Percentiles rank a stretch among this genome's conserved stretches.
Conservation (phyloP, 2,888 invertebrate species). For the Muschampia plurimacula region DNA sequence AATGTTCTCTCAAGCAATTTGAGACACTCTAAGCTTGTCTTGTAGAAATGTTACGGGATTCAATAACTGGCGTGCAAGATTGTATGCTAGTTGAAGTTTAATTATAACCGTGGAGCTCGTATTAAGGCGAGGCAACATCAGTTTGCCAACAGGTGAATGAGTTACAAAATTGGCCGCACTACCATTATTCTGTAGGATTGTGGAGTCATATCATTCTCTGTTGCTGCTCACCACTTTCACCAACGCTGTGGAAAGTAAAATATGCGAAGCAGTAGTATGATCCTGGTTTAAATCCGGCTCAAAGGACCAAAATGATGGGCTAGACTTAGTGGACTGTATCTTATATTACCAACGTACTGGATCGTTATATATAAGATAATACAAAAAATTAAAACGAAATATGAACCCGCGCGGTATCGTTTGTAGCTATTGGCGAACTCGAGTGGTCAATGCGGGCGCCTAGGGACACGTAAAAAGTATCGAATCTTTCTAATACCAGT, state of each 20-base stretch:
- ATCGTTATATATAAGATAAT: too few relatives aligned
- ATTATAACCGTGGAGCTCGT: constrained; percentile 42
- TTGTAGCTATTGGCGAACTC: too few relatives aligned
- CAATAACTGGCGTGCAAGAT: constrained; percentile 40
- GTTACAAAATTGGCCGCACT: constrained; percentile 43
- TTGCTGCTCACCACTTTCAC: constrained; percentile 17
- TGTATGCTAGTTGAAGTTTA: constrained; percentile 41
- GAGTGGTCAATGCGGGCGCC: too few relatives aligned
- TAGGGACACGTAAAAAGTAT: too few relatives aligned
- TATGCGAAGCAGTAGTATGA: neutral
- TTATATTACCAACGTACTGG: too few relatives aligned
- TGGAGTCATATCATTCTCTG: constrained; percentile 12
- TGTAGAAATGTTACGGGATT: constrained; percentile 36
- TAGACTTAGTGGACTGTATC: too few relatives aligned
- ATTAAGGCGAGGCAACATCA: constrained; percentile 37
- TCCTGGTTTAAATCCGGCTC: too few relatives aligned
- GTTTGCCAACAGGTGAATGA: constrained; percentile 32
- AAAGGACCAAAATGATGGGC: too few relatives aligned
- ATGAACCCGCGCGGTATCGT: too few relatives aligned
- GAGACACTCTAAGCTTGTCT: constrained; percentile 35
- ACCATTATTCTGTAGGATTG: neutral
- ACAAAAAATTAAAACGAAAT: too few relatives aligned
- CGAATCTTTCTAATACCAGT: too few relatives aligned
- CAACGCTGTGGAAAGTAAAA: constrained; percentile 39
- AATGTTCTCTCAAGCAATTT: constrained; percentile 44